phyloP scores from a whole-genome alignment of 2,113 vertebrate species.

The Eolophus roseicapilla region DNA sequence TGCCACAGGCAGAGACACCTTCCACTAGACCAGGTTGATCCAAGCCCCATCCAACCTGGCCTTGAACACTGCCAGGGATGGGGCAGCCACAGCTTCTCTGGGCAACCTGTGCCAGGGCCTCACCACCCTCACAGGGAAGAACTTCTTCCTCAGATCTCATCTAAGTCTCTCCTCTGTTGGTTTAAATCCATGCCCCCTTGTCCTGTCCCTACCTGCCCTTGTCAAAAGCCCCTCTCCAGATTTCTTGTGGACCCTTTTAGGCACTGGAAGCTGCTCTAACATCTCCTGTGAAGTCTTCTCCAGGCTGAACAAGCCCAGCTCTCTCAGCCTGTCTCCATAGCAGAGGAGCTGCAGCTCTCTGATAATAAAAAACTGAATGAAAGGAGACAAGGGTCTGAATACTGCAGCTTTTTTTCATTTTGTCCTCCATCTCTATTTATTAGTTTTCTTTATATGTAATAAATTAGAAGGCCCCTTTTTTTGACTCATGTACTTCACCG shows the following conservation, averaged over 20 bases:
- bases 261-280: not conserved
- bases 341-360: not conserved
- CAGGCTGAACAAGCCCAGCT: not conserved
- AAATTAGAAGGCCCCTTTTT: not conserved
- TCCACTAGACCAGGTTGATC: not conserved
- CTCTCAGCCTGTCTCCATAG: not conserved
- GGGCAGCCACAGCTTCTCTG: not conserved
- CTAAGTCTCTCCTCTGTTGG: accelerated
- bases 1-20: not conserved
- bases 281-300: not conserved
- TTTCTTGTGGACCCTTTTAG: not conserved
- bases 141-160: not conserved
- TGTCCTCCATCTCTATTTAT: not conserved
- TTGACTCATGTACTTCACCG: not conserved
- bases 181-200: not conserved
- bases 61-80: not conserved
- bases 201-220: not conserved
- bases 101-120: not conserved
- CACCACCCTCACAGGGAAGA: not conserved
- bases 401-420: not conserved
- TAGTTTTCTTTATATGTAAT: not conserved
- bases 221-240: not conserved
- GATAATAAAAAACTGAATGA: not conserved
- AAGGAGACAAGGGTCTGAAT: not conserved
- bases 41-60: not conserved